phyloP scores from a whole-genome alignment of 2,888 invertebrate species.

The Axea sp. region DNA sequence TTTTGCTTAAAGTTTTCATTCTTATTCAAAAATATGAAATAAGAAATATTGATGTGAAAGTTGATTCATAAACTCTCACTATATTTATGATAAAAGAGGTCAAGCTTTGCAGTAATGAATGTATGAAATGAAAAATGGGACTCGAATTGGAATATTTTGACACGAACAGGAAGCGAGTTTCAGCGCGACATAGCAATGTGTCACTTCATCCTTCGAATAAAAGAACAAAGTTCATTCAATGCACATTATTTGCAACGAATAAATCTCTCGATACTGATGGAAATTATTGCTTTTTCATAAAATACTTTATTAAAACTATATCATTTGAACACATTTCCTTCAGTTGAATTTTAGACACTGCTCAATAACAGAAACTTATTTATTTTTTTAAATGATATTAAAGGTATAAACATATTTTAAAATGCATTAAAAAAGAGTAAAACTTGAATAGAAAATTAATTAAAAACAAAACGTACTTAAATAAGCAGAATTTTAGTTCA shows the following conservation, averaged over 20 bases:
- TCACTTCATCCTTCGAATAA: constrained; percentile 50
- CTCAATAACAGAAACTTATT: no score
- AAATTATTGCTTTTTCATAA: constrained; percentile 36
- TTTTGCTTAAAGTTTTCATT: constrained; percentile 22
- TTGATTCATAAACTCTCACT: constrained; percentile 46
- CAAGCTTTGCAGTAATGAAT: constrained; percentile 46
- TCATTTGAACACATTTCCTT: constrained; percentile 27
- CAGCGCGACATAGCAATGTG: constrained; percentile 47
- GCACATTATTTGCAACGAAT: constrained; percentile 46
- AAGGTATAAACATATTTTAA: no score
- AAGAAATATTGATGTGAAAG: constrained; percentile 39
- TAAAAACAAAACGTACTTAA: no score
- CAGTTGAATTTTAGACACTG: no score
- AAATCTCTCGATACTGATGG: constrained; percentile 45
- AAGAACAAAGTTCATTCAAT: constrained; percentile 52
- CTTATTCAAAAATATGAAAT: constrained; percentile 31
- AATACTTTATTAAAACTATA: constrained; percentile 32
- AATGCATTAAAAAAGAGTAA: no score
- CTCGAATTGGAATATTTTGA: constrained; percentile 48
- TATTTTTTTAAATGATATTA: no score
- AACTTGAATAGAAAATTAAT: no score
- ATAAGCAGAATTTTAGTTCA: no score
- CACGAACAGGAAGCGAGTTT: constrained; percentile 43
- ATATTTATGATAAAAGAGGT: constrained; percentile 47
- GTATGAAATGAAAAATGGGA: constrained; percentile 50